Base-by-base conservation (phyloP, 2,888 invertebrate species). In the Mythimna ferrago region DNA sequence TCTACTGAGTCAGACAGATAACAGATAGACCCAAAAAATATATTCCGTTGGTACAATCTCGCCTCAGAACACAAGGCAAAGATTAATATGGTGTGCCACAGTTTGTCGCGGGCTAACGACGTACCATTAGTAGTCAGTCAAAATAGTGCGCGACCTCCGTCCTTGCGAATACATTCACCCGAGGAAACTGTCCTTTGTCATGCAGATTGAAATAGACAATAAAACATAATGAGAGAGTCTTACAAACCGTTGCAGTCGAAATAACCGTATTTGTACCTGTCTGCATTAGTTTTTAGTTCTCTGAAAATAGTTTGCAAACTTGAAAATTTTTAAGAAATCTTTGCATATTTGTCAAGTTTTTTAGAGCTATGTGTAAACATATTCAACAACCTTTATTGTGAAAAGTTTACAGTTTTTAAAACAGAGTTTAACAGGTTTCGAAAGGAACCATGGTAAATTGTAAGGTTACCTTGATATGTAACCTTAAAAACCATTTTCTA, bases 81-180 rank as follows among this genome's bases (percentile, higher is more conserved):
- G 73, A 82, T 82, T 80, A 71, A 80, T 82, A 66, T 58, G 62
- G 69, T 66, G 76, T 80, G 66, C 61, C 53, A 73, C 63, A 80
- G 58, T 41, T 66, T 48, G 71, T 77, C 66, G 71, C 65, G 58
- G 2, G 44, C 71, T 80, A 82, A 84, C 53, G 64, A 66, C 51
- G 32, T 14, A 41, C 62, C 62, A 81, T 84, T 85, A 78, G 65
- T 54, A 38, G 44, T 38, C 66, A 80, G 82, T 78, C 78, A 77
- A 85, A 82, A 82, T 82, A 82, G 74, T 68, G 63, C 70, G 60
- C 78, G 83, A 84, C 71, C 78, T 85, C 64, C 75, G 76, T 80
- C 82, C 85, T 82, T 79, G 85, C 74, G 19, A 63, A 83, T 69
- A 74, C 80, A 75, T 81, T 85, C 76, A 85, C 77, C 71, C 65